Evolutionary conservation across 2,888 invertebrate species (phyloP).

Genomic region (Monoplex corrugatus): DNA sequence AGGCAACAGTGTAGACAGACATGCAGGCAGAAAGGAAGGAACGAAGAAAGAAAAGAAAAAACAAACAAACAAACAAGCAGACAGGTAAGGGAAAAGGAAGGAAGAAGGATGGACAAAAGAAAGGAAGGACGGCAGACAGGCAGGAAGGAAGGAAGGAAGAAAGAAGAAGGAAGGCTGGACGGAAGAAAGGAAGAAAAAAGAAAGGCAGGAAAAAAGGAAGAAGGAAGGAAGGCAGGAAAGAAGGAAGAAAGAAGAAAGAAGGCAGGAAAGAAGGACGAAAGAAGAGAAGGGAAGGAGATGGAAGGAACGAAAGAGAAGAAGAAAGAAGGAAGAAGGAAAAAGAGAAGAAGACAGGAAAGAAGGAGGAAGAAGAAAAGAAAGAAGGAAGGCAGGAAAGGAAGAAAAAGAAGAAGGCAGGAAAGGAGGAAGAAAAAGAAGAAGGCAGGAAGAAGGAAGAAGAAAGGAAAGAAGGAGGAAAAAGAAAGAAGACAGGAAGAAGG

Average conservation of each 20-base stretch:
- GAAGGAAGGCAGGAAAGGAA: background rate
- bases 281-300: too few relatives aligned
- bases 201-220: background rate
- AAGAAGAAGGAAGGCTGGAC: background rate
- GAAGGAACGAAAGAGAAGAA: constrained; percentile 3
- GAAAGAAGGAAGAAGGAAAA: constrained; percentile 13
- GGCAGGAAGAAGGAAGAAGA: too few relatives aligned
- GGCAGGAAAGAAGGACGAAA: background rate
- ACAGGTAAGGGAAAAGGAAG: background rate
- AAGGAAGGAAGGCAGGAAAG: background rate
- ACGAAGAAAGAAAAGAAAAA: background rate
- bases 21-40: too few relatives aligned
- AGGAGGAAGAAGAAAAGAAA: too few relatives aligned
- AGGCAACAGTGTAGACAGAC: too few relatives aligned
- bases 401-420: constrained; percentile 4
- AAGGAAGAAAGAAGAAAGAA: constrained; percentile 13
- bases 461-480: too few relatives aligned
- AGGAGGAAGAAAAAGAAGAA: background rate
- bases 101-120: constrained; percentile 3
- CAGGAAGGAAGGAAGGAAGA: constrained; percentile 1
- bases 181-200: background rate
- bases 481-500: background rate
- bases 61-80: too few relatives aligned
- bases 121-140: background rate
- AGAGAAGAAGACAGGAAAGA: too few relatives aligned